Evolutionary conservation across 2,113 vertebrate genomes (phyloP).

Genomic region (Cervus canadensis): DNA sequence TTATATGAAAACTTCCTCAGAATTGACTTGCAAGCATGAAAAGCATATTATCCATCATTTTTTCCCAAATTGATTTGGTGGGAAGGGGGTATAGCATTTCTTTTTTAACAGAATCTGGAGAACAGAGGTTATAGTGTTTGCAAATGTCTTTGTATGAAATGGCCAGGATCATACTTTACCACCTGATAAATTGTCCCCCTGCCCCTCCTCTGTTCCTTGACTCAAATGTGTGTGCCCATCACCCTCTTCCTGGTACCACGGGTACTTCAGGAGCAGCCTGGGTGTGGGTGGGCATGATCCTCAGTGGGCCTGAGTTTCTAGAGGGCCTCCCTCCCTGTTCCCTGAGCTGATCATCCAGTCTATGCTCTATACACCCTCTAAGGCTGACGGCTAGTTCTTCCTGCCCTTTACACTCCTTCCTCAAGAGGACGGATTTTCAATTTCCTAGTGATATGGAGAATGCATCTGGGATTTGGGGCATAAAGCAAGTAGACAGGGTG

Average conservation of each 20-base stretch:
- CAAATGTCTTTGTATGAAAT: background rate
- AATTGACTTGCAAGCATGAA: slow-evolving; percentile 4
- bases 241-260: background rate
- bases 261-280: background rate
- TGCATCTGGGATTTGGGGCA: background rate
- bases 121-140: background rate
- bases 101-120: background rate
- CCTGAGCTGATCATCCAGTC: background rate
- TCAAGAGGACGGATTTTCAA: background rate
- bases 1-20: slow-evolving; percentile 24
- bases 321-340: background rate
- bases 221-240: background rate
- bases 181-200: background rate
- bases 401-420: background rate
- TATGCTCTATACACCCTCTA: background rate
- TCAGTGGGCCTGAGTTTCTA: background rate
- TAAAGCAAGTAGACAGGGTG: background rate
- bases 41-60: slow-evolving; percentile 22
- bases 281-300: background rate
- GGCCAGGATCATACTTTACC: background rate
- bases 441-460: background rate
- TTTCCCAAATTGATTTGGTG: slow-evolving; percentile 1
- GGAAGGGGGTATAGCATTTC: background rate
- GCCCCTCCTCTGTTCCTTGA: background rate
- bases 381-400: background rate